A percentile compares a stretch with the other conserved stretches of the same genome.
Evolutionary conservation across 2,797 vertebrate genomes (phyloP).

Genomic region (Fistularia commersonii): DNA sequence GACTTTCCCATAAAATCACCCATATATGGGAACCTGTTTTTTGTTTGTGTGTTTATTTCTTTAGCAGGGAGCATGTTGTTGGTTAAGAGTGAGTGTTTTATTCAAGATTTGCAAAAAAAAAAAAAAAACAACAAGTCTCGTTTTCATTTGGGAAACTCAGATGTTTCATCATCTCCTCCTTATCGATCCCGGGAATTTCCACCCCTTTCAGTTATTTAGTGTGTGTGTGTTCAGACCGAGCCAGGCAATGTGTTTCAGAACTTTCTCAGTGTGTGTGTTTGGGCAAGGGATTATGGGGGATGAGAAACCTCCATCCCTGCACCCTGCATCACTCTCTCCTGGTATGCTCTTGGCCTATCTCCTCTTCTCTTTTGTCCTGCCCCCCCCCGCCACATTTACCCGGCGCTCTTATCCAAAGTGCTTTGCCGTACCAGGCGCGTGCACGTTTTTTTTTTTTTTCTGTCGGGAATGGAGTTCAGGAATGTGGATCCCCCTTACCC

Average conservation of each 20-base stretch:
- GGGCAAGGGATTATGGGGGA: slow-evolving; percentile 68
- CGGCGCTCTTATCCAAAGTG: slow-evolving; percentile 30
- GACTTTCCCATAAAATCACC: no score
- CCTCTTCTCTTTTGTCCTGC: slow-evolving; percentile 40
- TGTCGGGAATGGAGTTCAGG: background rate
- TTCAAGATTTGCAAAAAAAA: no score
- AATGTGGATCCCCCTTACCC: no score
- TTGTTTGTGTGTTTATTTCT: no score
- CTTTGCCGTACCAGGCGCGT: slow-evolving; percentile 26
- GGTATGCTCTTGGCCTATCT: slow-evolving; percentile 34
- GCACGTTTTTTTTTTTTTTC: slow-evolving; percentile 23
- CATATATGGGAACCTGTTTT: no score
- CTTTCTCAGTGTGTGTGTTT: slow-evolving; percentile 70
- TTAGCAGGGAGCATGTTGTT: no score
- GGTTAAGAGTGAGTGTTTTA: no score
- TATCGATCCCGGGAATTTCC: no score
- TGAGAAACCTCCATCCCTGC: slow-evolving; percentile 54
- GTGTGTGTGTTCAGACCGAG: slow-evolving; percentile 57
- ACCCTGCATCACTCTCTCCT: slow-evolving; percentile 44
- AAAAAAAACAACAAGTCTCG: slow-evolving; percentile 44
- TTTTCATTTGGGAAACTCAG: no score
- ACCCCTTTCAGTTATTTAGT: no score
- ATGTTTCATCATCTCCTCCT: slow-evolving; percentile 42
- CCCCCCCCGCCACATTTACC: slow-evolving; percentile 21
- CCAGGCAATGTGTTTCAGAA: slow-evolving; percentile 60